Evolutionary conservation across 2,888 invertebrate genomes (phyloP), one percentile per base, ranked within the genome.

Genomic region (Metellina segmentata): DNA sequence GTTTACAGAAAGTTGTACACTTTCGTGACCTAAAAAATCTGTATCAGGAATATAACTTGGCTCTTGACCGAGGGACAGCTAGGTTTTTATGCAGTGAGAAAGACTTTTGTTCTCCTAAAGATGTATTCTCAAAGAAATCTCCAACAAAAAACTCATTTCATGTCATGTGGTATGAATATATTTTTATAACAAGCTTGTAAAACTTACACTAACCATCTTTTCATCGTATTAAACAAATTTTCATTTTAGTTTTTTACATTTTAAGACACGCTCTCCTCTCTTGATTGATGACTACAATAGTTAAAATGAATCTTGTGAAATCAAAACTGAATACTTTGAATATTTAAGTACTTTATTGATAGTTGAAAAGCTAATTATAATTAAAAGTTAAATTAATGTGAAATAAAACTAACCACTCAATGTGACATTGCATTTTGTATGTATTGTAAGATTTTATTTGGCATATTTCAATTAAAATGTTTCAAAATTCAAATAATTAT

Each of bases 41-140:
- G 75, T 97, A 97, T 94, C 93, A 94, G 70, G 95, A 95, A 93
- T 96, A 97, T 94, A 95, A 95, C 94, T 94, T 96, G 81, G 94
- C 96, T 93, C 96, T 97, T 94, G 95, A 96, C 94, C 95, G 95
- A 94, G 96, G 97, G 94, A 96, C 97, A 90, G 95, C 96, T 77
- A 89, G 81, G 82, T 92, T 92, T 81, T 69, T 79, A n/a, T 92
- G 89, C 13, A 92, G 88, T 92, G 88, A 89, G 19, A 89, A 81
- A 61, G 88, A 85, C 52, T 89, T 92, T 48, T 92, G 92, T 51
- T 85, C 78, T 75, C 89, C 92, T 19, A 92, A 85, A 69, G 88
- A 92, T 92, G 89, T 92, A 34, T 92, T 92, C 20, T 78, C 82
- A 8, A 87, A 83, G 16, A 81, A 71, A 16, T 74, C 85, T 61